These are phyloP conservation scores for Dendrolimus punctatus DNA, from an alignment of 1,140 invertebrate species.

Conservation along the genomic window DNA sequence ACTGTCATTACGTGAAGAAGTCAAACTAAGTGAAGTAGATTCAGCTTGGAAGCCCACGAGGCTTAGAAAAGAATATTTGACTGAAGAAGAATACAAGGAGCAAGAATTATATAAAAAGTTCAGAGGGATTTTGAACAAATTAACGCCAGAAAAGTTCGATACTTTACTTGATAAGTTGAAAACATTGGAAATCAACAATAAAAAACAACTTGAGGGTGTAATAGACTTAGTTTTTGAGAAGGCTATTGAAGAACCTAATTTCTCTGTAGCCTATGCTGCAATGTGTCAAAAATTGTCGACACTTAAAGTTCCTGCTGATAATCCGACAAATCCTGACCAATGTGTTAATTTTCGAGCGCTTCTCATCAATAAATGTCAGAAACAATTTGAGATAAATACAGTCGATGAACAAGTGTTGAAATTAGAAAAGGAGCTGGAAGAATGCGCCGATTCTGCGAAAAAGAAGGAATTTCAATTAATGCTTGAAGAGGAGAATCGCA, in stretches of 20 bases:
- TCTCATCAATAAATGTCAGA: conserved; percentile 88
- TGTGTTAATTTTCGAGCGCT: conserved; percentile 84
- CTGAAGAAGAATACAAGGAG: conserved; percentile 78
- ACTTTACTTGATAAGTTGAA: conserved; percentile 86
- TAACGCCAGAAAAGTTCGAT: conserved; percentile 94
- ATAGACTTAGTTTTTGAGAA: conserved; percentile 96
- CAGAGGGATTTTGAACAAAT: conserved; percentile 92
- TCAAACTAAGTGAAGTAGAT: conserved; percentile 87
- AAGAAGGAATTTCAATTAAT: conserved; percentile 80
- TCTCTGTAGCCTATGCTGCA: conserved; percentile 91
- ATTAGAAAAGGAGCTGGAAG: conserved; percentile 77
- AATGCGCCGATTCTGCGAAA: conserved; percentile 77
- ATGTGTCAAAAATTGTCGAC: conserved; percentile 79
- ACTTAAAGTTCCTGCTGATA: conserved; percentile 70
- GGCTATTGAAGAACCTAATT: conserved; percentile 94
- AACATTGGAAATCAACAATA: conserved; percentile 84
- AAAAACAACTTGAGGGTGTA: conserved; percentile 84
- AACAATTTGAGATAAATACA: conserved; percentile 84
- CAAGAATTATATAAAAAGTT: conserved; percentile 86
- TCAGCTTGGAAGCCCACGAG: conserved; percentile 92
- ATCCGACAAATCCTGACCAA: conserved; percentile 45
- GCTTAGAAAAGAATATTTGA: conserved; percentile 50
- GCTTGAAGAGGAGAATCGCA: conserved; percentile 83
- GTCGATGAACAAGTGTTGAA: conserved; percentile 78
- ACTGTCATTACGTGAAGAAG: conserved; percentile 83